Evolutionary conservation across 1,140 invertebrate genomes (phyloP).

Genomic region (Olivierus martensii): DNA sequence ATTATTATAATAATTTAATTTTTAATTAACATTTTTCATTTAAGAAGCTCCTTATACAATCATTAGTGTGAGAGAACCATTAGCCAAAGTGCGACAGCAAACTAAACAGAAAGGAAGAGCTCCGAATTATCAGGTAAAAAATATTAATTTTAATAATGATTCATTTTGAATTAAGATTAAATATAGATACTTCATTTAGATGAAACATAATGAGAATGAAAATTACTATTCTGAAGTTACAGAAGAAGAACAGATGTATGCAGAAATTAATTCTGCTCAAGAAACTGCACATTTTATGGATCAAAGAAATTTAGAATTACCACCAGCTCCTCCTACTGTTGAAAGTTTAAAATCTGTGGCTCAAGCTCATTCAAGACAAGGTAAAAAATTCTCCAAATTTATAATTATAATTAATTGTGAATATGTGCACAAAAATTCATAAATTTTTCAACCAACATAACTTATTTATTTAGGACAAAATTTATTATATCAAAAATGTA

Average conservation of each 20-base stretch:
- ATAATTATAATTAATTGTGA: no score
- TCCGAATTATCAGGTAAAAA: slow-evolving; percentile 2
- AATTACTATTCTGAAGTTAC: slow-evolving; percentile 24
- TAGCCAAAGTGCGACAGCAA: slow-evolving; percentile 48
- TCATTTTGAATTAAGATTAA: no score
- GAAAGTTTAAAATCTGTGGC: slow-evolving; percentile 43
- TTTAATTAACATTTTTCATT: no score
- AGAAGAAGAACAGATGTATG: slow-evolving; percentile 67
- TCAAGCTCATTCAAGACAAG: slow-evolving; percentile 54
- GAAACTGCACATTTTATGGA: slow-evolving; percentile 62
- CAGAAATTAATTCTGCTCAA: slow-evolving; percentile 54
- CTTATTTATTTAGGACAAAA: no score
- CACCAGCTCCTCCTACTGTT: slow-evolving; percentile 41
- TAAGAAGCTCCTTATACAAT: slow-evolving; percentile 53
- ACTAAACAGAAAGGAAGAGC: slow-evolving; percentile 9
- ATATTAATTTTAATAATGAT: not conserved
- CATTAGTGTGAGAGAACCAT: slow-evolving; percentile 72
- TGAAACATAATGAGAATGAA: slow-evolving; percentile 14
- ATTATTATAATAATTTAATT: no score
- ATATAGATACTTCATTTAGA: not conserved
- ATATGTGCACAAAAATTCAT: no score
- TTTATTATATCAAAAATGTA: no score
- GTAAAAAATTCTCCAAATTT: slow-evolving; percentile 24
- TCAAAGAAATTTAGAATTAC: slow-evolving; percentile 28
- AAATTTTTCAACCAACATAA: no score